Base-by-base conservation (phyloP, 2,797 vertebrate species). In the Margarornis squamiger region DNA sequence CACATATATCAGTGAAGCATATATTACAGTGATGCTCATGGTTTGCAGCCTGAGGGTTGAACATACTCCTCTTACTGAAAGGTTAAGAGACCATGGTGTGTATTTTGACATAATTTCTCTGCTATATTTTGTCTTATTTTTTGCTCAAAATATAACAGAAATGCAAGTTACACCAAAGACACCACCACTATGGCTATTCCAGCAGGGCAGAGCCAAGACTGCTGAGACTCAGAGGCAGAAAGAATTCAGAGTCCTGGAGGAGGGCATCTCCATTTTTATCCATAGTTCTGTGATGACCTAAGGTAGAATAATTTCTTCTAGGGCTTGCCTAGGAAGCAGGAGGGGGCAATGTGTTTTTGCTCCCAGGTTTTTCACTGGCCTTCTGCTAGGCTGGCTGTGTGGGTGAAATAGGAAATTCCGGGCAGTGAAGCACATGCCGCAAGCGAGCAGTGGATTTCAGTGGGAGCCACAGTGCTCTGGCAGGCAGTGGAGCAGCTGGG, bases 391-490 rank as follows among this genome's bases (percentile, higher is more conserved):
- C 63, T 88, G 68, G n/a, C 65, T 45, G 1, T 5, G 12, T 9
- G 36, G 19, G 21, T 57, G 61, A 59, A 30, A 14, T 19, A 57
- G 45, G 52, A 26, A 29, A 13, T 14, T 83, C 24, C 12, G 9
- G 19, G 55, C 30, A 61, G 51, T 38, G 66, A 46, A 75, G 45
- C 24, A 13, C 2, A 1, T 20, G 58, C 41, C 0, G 0, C 27
- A 2, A 30, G 43, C 0, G 2, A 45, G 32, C 7, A 0, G 7
- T 34, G 49, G 54, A 29, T 86, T 59, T 26, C 63, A 36, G 34
- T 0, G 0, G 46, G 24, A 51, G 12, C 19, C 0, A 0, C 1
- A 0, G 27, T 2, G 14, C 45, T 36, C 23, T 4, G 16, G 1
- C 3, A 22, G 59, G 51, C 71, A n/a, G 63, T 0, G 0, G 27